A percentile compares a stretch with the other conserved stretches of the same genome.
These are phyloP conservation scores for Cremastinae sp. DNA, from an alignment of 2,888 invertebrate species.

Conservation along the genomic window DNA sequence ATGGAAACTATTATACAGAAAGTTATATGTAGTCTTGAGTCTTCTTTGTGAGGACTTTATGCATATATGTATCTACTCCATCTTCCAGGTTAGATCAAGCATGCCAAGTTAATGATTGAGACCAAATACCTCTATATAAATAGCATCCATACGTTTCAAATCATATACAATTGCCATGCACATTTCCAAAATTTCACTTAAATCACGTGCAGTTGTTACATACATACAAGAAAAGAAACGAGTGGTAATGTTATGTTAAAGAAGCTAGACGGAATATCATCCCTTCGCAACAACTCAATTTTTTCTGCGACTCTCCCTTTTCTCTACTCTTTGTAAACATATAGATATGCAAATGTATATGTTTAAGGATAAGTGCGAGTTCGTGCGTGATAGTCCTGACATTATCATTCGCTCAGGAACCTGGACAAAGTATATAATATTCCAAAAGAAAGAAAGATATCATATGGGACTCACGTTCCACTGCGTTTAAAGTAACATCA, in stretches of 20 bases:
- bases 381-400: constrained; percentile 39
- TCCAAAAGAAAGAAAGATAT: constrained; percentile 55
- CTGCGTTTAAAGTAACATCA: constrained; percentile 69
- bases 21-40: too few species aligned
- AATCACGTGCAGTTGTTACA: too few species aligned
- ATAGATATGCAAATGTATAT: constrained; percentile 1
- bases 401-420: constrained; percentile 41
- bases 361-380: constrained; percentile 25
- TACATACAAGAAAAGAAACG: constrained; percentile 30
- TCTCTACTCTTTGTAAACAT: constrained; percentile 9
- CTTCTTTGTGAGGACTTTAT: too few species aligned
- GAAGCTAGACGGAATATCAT: constrained; percentile 55
- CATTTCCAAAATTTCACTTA: too few species aligned
- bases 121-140: too few species aligned
- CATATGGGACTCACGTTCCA: constrained; percentile 60
- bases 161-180: too few species aligned
- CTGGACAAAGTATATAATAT: constrained; percentile 51
- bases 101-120: too few species aligned
- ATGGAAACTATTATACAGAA: too few species aligned
- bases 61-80: too few species aligned
- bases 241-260: constrained; percentile 59
- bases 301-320: constrained; percentile 22
- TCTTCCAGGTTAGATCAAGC: too few species aligned
- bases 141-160: too few species aligned
- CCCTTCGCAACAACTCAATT: constrained; percentile 58